Conservation (phyloP, 2,113 vertebrate species). For the Todiramphus chloris region DNA sequence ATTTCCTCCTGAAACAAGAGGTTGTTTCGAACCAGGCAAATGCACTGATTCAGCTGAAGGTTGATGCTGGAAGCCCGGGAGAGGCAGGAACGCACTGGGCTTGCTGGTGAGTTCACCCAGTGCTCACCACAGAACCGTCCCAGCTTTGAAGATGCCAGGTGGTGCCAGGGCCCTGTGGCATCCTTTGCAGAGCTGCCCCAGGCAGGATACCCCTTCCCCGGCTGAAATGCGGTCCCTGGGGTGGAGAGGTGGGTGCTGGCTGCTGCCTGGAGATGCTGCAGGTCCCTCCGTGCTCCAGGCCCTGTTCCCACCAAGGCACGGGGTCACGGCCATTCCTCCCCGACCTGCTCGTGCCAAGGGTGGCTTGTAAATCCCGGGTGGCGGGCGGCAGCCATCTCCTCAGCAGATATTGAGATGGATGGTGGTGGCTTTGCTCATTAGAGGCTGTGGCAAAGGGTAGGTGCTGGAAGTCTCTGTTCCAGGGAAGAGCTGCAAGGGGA, state of each 20-base stretch:
- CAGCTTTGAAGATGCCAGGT: accelerated
- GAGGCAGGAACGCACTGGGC: neutral
- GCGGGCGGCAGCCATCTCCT: neutral
- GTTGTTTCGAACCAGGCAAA: neutral
- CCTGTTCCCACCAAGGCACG: accelerated
- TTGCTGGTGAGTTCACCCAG: accelerated
- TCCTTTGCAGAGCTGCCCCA: neutral
- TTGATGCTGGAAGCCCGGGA: neutral
- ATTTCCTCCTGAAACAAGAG: neutral
- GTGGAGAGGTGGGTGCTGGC: accelerated
- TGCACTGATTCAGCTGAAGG: neutral
- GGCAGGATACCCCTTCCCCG: neutral
- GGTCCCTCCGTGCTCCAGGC: neutral
- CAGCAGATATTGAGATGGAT: neutral
- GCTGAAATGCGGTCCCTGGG: accelerated
- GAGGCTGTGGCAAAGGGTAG: neutral
- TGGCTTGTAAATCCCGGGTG: neutral
- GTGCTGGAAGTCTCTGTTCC: neutral
- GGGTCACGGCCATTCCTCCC: neutral
- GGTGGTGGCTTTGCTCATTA: slow-evolving; percentile 16
- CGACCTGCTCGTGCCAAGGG: accelerated
- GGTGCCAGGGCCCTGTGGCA: neutral
- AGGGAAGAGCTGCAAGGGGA: neutral
- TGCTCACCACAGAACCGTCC: neutral
- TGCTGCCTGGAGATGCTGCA: neutral